phyloP scores from a whole-genome alignment of 2,113 vertebrate genomes.

The Isichthys henryi region DNA sequence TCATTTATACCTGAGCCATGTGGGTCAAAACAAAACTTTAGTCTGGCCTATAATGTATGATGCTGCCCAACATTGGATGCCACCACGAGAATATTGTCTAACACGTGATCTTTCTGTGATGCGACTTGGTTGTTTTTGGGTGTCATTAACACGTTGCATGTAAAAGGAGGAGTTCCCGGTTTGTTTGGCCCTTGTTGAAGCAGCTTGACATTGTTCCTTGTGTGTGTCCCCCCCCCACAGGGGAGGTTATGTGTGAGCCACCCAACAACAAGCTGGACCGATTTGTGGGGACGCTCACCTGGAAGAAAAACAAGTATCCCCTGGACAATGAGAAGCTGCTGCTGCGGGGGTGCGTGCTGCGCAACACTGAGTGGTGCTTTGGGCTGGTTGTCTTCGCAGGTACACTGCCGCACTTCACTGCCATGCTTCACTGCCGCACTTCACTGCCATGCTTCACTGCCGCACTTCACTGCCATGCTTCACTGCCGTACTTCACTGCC shows the following conservation, averaged over 20 bases:
- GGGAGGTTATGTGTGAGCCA: conserved; percentile 58
- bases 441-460: too few species aligned
- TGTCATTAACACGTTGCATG: background rate
- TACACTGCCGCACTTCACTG: conserved; percentile 24
- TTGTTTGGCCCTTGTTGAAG: background rate
- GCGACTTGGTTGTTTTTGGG: background rate
- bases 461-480: too few species aligned
- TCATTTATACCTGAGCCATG: background rate
- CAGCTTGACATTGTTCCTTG: background rate
- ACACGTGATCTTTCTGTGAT: background rate
- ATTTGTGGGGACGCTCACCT: conserved; percentile 55
- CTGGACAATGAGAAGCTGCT: conserved; percentile 63
- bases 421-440: too few species aligned
- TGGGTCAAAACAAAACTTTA: background rate
- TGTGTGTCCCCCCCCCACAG: conserved; percentile 36
- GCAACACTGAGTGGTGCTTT: conserved; percentile 67
- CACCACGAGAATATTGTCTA: background rate
- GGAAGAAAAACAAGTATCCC: conserved; percentile 55
- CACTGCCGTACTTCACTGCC: too few species aligned
- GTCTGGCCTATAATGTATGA: background rate
- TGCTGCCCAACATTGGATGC: background rate
- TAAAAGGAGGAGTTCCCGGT: background rate
- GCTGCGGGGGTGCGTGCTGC: conserved; percentile 60
- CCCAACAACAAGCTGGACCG: conserved; percentile 64
- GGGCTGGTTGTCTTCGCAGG: conserved; percentile 67